Evolutionary conservation across 2,888 invertebrate genomes (phyloP).

Genomic region (Scaeva pyrastri): DNA sequence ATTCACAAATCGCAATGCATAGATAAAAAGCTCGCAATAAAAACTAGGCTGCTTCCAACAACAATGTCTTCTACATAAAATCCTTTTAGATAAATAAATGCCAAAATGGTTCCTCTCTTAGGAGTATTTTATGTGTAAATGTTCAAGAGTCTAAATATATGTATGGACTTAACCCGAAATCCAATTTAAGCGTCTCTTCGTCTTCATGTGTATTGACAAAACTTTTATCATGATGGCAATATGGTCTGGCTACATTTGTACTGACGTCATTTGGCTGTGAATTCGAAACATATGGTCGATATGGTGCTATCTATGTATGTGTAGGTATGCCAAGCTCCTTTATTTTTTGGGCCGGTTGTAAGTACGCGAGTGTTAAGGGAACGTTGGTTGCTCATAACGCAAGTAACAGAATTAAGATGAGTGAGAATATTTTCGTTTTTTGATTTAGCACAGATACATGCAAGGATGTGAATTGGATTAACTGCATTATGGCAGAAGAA

Average conservation of each 20-base stretch:
- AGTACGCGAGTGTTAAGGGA: constrained; percentile 2
- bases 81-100: not conserved
- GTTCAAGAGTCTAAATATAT: too few species aligned
- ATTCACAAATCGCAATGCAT: constrained; percentile 37
- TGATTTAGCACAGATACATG: constrained; percentile 12
- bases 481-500: constrained; percentile 44
- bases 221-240: constrained; percentile 7
- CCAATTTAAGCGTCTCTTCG: not conserved
- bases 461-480: constrained; percentile 47
- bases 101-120: not conserved
- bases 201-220: constrained; percentile 1
- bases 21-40: constrained; percentile 50
- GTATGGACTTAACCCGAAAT: not conserved
- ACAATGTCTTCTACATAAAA: not conserved
- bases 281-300: constrained; percentile 59
- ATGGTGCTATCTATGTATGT: not conserved
- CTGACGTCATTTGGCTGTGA: constrained; percentile 56
- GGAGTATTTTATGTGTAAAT: not conserved
- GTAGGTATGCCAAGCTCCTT: not conserved
- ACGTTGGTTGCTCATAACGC: constrained; percentile 3
- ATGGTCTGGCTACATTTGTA: constrained; percentile 35
- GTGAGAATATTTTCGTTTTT: not conserved
- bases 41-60: not conserved
- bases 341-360: not conserved
- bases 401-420: constrained; percentile 6